Percentiles rank a stretch among this genome's conserved stretches.
Conservation (phyloP, 2,888 invertebrate species). For the Thereva nobilitata region DNA sequence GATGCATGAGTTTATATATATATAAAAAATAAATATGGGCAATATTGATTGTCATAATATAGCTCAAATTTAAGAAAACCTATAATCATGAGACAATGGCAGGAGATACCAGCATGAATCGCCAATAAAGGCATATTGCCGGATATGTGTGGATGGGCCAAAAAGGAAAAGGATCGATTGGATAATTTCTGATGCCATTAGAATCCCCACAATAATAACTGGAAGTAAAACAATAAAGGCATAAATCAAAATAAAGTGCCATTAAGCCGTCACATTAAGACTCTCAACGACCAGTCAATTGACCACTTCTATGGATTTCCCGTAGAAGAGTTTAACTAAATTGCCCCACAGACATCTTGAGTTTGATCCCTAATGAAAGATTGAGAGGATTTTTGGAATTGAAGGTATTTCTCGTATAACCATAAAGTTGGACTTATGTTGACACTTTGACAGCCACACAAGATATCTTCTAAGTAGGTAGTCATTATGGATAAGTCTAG, state of each 20-base stretch:
- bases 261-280: slow-evolving; percentile 42
- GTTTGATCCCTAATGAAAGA: slow-evolving; percentile 40
- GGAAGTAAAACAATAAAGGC: slow-evolving; percentile 37
- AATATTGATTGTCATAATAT: no score
- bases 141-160: no score
- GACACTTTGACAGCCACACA: slow-evolving; percentile 7
- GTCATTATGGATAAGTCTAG: slow-evolving; percentile 16
- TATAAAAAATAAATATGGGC: no score
- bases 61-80: no score
- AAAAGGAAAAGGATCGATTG: neutral
- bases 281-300: slow-evolving; percentile 34
- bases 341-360: slow-evolving; percentile 30
- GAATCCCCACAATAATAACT: slow-evolving; percentile 2
- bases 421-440: slow-evolving; percentile 33
- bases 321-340: slow-evolving; percentile 38
- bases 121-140: no score
- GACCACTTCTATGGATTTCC: slow-evolving; percentile 24
- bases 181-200: slow-evolving; percentile 6
- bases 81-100: no score
- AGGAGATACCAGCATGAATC: no score
- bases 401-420: slow-evolving; percentile 24
- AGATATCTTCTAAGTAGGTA: neutral
- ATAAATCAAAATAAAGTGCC: slow-evolving; percentile 41
- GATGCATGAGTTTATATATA: no score
- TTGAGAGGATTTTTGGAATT: slow-evolving; percentile 30